These are phyloP conservation scores for Dasysyrphus albostriatus DNA, from an alignment of 2,888 invertebrate genomes.

Conservation along the genomic window DNA sequence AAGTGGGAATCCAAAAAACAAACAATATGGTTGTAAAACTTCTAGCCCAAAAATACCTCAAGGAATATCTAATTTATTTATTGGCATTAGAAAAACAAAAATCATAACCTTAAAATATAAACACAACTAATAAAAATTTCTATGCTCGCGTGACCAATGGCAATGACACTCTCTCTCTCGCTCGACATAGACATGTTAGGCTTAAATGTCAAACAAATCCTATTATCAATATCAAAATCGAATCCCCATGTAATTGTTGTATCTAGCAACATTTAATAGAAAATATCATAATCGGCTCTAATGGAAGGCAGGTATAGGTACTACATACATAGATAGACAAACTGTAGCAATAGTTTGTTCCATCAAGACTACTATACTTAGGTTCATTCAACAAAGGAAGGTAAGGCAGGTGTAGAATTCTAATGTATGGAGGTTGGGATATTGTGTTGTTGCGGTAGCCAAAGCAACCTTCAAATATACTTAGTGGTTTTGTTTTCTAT, in stretches of 20 bases:
- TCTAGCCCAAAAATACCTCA: neutral
- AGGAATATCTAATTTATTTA: neutral
- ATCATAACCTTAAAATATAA: neutral
- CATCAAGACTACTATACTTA: neutral
- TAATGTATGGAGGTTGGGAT: neutral
- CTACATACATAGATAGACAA: too few relatives aligned
- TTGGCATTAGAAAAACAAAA: neutral
- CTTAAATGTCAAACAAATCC: conserved; percentile 40
- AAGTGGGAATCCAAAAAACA: too few relatives aligned
- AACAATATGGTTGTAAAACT: too few relatives aligned
- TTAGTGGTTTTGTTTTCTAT: conserved; percentile 28
- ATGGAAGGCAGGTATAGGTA: neutral
- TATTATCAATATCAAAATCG: conserved; percentile 34
- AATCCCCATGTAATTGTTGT: conserved; percentile 38
- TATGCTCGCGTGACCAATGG: conserved; percentile 26
- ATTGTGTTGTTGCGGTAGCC: neutral
- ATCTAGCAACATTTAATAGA: conserved; percentile 27
- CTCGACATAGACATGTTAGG: neutral
- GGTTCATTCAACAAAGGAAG: conserved; percentile 13
- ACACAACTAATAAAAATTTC: conserved; percentile 15
- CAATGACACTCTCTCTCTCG: conserved; percentile 19
- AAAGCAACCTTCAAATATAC: conserved; percentile 50
- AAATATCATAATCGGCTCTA: conserved; percentile 39
- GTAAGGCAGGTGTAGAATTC: neutral
- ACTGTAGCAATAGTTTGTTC: neutral